Evolutionary conservation across 2,113 vertebrate species (phyloP).

Genomic region (Phaethornis superciliosus): DNA sequence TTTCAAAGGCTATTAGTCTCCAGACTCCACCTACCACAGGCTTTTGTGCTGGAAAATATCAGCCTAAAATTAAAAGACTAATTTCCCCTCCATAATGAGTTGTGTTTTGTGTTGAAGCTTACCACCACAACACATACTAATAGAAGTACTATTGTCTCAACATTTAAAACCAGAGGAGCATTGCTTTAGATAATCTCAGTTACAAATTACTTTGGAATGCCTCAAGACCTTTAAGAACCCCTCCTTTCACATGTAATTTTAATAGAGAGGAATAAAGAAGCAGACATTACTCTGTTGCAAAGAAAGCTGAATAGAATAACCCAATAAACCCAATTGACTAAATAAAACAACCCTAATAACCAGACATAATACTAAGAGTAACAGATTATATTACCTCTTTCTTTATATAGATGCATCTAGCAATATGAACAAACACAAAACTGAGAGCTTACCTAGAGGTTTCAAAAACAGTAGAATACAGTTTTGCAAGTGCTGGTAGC

Average conservation of each 20-base stretch:
- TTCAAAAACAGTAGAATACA: background rate
- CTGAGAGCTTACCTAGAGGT: background rate
- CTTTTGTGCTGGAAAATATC: background rate
- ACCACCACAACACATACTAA: background rate
- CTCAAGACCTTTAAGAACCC: background rate
- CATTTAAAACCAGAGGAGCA: background rate
- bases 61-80: background rate
- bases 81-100: background rate
- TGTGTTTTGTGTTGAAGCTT: background rate
- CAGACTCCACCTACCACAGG: background rate
- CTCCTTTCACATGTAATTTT: background rate
- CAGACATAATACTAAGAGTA: background rate
- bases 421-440: background rate
- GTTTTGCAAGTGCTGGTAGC: accelerated
- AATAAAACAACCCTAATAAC: background rate
- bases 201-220: background rate
- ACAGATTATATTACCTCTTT: background rate
- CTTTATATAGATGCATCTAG: background rate
- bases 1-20: background rate
- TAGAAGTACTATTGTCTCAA: background rate
- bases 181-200: background rate
- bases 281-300: background rate
- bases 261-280: background rate
- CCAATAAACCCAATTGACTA: background rate
- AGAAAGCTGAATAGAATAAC: background rate